Conservation (phyloP, 2,797 vertebrate species). For the Gymnoscopelus microlampas region DNA sequence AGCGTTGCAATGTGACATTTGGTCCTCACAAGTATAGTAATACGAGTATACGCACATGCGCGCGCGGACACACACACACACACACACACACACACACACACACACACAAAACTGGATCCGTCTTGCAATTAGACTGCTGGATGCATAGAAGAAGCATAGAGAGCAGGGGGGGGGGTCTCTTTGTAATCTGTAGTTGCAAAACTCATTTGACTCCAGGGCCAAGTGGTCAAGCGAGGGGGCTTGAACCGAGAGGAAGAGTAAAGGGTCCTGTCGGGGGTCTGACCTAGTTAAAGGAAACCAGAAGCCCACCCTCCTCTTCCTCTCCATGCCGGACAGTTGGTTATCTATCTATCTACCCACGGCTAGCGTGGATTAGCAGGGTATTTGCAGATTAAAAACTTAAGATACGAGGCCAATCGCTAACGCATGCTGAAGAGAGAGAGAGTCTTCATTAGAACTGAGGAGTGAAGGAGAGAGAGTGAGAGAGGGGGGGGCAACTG, state of each 20-base stretch:
- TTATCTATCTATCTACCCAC: neutral
- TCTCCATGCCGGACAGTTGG: neutral
- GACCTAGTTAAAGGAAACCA: slow-evolving; percentile 57
- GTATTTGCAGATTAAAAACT: slow-evolving; percentile 67
- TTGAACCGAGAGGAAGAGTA: slow-evolving; percentile 39
- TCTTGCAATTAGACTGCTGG: no score
- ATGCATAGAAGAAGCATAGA: neutral
- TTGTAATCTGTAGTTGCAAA: slow-evolving; percentile 38
- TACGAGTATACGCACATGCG: no score
- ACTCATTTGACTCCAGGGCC: slow-evolving; percentile 33
- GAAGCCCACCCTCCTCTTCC: slow-evolving; percentile 23
- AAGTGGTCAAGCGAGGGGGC: slow-evolving; percentile 15
- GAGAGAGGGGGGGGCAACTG: neutral
- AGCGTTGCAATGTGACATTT: no score
- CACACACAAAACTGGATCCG: no score
- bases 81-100: no score
- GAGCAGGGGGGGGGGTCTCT: neutral
- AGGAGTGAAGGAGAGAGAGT: slow-evolving; percentile 8
- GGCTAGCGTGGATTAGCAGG: slow-evolving; percentile 47
- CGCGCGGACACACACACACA: no score
- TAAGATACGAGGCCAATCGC: no score
- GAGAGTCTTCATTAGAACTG: slow-evolving; percentile 44
- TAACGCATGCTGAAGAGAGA: slow-evolving; percentile 35
- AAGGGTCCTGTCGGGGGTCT: slow-evolving; percentile 43
- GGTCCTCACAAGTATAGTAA: no score